Conservation (phyloP, 2,797 vertebrate genomes). For the Potorous gilbertii region DNA sequence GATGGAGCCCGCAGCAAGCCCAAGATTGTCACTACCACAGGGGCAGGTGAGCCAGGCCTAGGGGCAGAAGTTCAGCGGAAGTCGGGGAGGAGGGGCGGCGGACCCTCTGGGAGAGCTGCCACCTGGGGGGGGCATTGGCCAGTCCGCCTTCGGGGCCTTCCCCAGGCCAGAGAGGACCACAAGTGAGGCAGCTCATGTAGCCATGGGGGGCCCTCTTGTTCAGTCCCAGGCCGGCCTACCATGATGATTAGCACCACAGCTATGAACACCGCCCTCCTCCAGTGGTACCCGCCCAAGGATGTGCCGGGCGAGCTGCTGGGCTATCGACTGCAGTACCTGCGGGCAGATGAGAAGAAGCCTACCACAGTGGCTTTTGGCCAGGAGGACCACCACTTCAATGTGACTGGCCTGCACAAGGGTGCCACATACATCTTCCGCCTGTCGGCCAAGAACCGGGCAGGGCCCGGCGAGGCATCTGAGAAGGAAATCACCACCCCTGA, state of each 20-base stretch:
- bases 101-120: slow-evolving; percentile 10
- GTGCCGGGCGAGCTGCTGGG: slow-evolving; percentile 95
- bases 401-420: slow-evolving; percentile 95
- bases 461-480: slow-evolving; percentile 92
- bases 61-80: not conserved
- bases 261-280: slow-evolving; percentile 96
- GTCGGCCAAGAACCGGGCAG: slow-evolving; percentile 95
- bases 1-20: slow-evolving; percentile 96
- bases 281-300: slow-evolving; percentile 98
- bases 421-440: slow-evolving; percentile 94
- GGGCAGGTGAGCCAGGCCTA: slow-evolving; percentile 90
- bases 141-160: not conserved
- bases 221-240: slow-evolving; percentile 95
- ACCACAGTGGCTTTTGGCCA: slow-evolving; percentile 91
- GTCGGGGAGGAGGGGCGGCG: not conserved
- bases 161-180: slow-evolving; percentile 15
- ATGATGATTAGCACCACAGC: slow-evolving; percentile 98
- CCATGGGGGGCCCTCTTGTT: slow-evolving; percentile 72
- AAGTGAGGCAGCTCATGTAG: slow-evolving; percentile 29
- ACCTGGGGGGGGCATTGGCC: too few species aligned
- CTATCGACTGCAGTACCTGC: slow-evolving; percentile 94
- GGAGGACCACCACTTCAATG: slow-evolving; percentile 94
- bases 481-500: slow-evolving; percentile 95
- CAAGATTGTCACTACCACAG: slow-evolving; percentile 93
- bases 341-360: slow-evolving; percentile 91